Base-by-base conservation (phyloP, 2,113 vertebrate species). In the Coptodon bakossiorum region DNA sequence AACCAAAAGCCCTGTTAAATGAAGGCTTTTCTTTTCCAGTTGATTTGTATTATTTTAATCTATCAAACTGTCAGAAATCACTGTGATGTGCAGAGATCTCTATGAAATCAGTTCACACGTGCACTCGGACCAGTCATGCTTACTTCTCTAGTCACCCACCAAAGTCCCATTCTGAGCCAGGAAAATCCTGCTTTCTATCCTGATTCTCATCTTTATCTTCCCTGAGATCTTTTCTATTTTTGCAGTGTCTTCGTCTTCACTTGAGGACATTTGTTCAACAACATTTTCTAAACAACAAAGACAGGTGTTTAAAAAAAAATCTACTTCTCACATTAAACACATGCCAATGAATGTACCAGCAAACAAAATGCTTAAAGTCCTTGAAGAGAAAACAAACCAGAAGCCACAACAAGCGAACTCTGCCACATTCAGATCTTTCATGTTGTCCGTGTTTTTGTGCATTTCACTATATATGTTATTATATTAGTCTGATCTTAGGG, bases 281-380 rank as follows among this genome's bases (percentile, higher is more conserved):
- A 68, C 9, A 12, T 66, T 66, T 66, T 66, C 17, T 22, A 36
- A 68, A 40, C 19, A 68, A 24, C 36, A 71, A 45, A 71, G n/a
- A 71, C 5, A 43, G 22, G 45, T 43, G 38, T 71, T 71, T 9
- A 16, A 68, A 71, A 22, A 52, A 7, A 12, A 66, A 9, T 10
- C 2, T 0, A 2, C 17, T 36, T 6, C 61, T 68, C 63, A 36
- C 63, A 22, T 22, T 68, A 22, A 68, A 68, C 10, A 68, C 11
- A 13, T 38, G 1, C 17, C 19, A 22, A 3, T 0, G 6, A 36
- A 68, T 68, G 9, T 40, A 22, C 0, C 11, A 68, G 63, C 34
- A 40, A 68, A 38, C 61, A 1, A n/a, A 40, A 43, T 43, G 12
- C 14, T 31, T 31, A 61, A 61, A 4, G 31, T 17, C 10, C 14